These are phyloP conservation scores for Dascyllus trimaculatus DNA, from an alignment of 2,113 vertebrate genomes.

Conservation along the genomic window DNA sequence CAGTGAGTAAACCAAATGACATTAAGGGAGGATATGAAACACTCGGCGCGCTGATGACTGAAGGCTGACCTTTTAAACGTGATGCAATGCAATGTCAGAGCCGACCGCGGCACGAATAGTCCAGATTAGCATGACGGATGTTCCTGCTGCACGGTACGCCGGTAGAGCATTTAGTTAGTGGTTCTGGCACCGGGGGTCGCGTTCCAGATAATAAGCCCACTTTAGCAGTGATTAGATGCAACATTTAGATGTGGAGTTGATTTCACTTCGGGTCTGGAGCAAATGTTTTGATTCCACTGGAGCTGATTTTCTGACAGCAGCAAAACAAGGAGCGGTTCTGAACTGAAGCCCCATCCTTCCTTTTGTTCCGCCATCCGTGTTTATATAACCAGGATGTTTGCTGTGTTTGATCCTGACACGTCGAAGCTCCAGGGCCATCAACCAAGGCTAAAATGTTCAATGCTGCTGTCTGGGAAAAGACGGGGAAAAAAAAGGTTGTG, in stretches of 20 bases:
- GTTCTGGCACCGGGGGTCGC: background rate
- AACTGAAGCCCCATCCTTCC: constrained; percentile 24
- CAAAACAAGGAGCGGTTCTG: constrained; percentile 23
- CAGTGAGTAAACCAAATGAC: constrained; percentile 57
- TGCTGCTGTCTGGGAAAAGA: constrained; percentile 30
- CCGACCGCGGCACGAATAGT: constrained; percentile 34
- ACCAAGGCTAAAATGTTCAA: constrained; percentile 51
- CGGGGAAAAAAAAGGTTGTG: constrained; percentile 38
- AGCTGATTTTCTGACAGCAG: constrained; percentile 19
- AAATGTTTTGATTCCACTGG: constrained; percentile 23
- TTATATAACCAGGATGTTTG: constrained; percentile 47
- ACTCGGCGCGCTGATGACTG: constrained; percentile 48
- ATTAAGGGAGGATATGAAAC: constrained; percentile 58
- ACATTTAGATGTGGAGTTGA: background rate
- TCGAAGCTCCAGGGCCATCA: constrained; percentile 53
- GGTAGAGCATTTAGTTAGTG: background rate
- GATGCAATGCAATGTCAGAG: constrained; percentile 46
- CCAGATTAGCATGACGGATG: constrained; percentile 36
- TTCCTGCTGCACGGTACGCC: constrained; percentile 5
- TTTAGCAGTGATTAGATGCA: background rate
- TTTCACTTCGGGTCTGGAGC: constrained; percentile 29
- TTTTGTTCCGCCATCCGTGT: constrained; percentile 46
- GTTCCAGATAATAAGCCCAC: background rate
- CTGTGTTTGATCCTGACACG: constrained; percentile 56
- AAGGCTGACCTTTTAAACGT: constrained; percentile 67